These are phyloP conservation scores for Shinisaurus crocodilurus DNA, from an alignment of 2,113 vertebrate genomes.

Conservation along the genomic window DNA sequence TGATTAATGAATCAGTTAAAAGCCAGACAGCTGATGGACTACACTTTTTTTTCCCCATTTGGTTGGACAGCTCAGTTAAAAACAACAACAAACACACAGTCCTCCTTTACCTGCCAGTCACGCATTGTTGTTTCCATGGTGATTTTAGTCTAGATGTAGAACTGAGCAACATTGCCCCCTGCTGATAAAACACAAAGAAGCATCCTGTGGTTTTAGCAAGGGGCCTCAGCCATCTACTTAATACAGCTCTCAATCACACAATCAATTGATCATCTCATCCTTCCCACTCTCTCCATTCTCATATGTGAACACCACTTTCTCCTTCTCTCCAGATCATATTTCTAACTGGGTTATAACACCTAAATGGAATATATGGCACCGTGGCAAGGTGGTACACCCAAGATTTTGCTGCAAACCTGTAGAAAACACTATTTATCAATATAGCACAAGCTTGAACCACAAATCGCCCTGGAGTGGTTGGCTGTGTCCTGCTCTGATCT, in stretches of 20 bases:
- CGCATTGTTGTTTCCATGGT: conserved; percentile 24
- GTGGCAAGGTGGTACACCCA: too few species aligned
- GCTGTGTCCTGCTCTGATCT: neutral
- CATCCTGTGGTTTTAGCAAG: neutral
- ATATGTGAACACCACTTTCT: neutral
- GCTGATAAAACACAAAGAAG: conserved; percentile 1
- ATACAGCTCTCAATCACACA: neutral
- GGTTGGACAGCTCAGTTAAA: neutral
- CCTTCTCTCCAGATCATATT: neutral
- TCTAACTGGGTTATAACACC: neutral
- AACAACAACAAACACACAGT: neutral
- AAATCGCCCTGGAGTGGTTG: too few species aligned
- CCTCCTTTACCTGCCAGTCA: neutral
- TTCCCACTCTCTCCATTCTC: neutral
- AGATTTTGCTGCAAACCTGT: neutral
- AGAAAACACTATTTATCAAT: neutral
- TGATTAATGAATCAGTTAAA: neutral
- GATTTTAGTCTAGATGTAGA: neutral
- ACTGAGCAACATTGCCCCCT: conserved; percentile 18
- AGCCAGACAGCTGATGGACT: neutral
- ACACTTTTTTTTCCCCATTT: neutral
- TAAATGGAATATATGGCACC: neutral
- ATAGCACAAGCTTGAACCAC: neutral
- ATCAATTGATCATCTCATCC: neutral
- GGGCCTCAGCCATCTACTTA: neutral